These are phyloP conservation scores for Hozukius guyotensis DNA, from an alignment of 2,797 vertebrate species.

Conservation along the genomic window DNA sequence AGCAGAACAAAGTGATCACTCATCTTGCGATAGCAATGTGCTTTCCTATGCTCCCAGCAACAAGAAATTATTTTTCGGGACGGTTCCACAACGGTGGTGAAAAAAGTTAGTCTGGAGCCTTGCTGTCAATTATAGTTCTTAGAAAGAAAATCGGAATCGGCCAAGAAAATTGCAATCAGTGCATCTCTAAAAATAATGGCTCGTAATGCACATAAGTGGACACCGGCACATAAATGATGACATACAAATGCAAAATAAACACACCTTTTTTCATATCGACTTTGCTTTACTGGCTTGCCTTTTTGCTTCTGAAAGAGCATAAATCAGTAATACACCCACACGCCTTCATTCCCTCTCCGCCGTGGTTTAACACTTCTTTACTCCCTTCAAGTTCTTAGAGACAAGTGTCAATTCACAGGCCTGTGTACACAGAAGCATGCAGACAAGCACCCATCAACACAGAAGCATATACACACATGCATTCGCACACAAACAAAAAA, in stretches of 20 bases:
- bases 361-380: conserved; percentile 38
- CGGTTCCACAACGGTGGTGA: too few relatives aligned
- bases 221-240: too few relatives aligned
- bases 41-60: too few relatives aligned
- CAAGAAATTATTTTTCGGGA: too few relatives aligned
- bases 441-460: conserved; percentile 19
- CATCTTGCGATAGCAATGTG: too few relatives aligned
- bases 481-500: background rate
- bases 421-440: background rate
- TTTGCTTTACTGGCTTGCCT: background rate
- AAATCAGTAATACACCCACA: conserved; percentile 9
- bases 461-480: background rate
- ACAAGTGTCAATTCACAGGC: conserved; percentile 46
- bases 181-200: too few relatives aligned
- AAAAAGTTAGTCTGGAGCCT: background rate
- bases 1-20: too few relatives aligned
- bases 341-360: background rate
- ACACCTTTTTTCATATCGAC: too few relatives aligned
- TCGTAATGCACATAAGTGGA: too few relatives aligned
- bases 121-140: background rate
- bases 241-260: too few relatives aligned
- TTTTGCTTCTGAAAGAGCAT: conserved; percentile 12
- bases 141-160: background rate
- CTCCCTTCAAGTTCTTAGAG: conserved; percentile 22
- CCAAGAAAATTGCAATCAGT: too few relatives aligned